phyloP scores from a whole-genome alignment of 2,888 invertebrate genomes.

The Drosophila melanosoma region DNA sequence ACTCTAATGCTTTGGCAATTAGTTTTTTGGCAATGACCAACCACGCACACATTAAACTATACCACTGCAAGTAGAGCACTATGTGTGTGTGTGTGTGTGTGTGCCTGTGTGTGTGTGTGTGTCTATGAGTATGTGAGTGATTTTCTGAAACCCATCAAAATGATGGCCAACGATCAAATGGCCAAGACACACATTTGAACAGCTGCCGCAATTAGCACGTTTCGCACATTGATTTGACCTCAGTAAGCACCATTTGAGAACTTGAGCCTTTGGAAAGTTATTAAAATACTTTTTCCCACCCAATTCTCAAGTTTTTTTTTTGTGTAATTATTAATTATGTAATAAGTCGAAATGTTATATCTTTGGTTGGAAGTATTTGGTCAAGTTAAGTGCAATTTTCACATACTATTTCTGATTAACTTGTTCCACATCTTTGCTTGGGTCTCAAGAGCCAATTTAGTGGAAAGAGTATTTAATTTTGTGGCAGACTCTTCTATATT shows the following conservation, averaged over 20 bases:
- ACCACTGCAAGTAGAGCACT: constrained; percentile 13
- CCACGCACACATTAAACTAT: constrained; percentile 48
- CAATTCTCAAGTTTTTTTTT: constrained; percentile 19
- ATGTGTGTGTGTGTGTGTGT: constrained; percentile 1
- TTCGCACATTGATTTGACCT: constrained; percentile 76
- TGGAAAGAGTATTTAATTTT: not conserved
- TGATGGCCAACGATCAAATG: constrained; percentile 79
- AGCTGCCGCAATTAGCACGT: constrained; percentile 81
- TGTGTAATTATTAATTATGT: constrained; percentile 72
- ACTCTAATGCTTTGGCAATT: constrained; percentile 64
- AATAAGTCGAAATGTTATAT: constrained; percentile 50
- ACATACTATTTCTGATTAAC: not conserved
- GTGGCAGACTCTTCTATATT: not conserved
- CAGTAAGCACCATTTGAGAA: constrained; percentile 19
- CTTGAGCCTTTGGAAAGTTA: constrained; percentile 47
- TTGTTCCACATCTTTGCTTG: not conserved
- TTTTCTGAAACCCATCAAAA: constrained; percentile 65
- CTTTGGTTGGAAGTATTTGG: constrained; percentile 37
- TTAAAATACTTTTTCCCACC: constrained; percentile 63
- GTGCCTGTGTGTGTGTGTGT: constrained; percentile 2
- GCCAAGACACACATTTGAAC: constrained; percentile 73
- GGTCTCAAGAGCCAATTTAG: not conserved
- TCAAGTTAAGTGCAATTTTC: constrained; percentile 36
- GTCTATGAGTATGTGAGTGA: constrained; percentile 21
- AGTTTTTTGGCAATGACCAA: constrained; percentile 67